These are phyloP conservation scores for Mormyrus lacerda DNA, from an alignment of 2,113 vertebrate species.

Conservation along the genomic window DNA sequence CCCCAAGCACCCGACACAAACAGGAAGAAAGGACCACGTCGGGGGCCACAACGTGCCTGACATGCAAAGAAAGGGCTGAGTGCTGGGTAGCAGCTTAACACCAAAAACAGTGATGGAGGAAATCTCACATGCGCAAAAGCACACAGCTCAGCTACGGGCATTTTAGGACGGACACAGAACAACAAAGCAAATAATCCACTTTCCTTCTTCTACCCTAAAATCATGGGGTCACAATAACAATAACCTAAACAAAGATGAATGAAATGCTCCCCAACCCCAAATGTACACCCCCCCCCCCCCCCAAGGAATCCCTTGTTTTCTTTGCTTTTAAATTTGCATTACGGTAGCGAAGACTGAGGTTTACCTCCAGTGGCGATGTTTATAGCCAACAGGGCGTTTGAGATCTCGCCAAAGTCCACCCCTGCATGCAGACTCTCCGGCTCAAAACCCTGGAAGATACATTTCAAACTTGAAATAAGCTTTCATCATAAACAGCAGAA, in stretches of 20 bases:
- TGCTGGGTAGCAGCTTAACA: background rate
- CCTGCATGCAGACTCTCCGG: constrained; percentile 79
- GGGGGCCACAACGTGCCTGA: background rate
- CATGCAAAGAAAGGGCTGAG: background rate
- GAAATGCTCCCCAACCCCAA: background rate
- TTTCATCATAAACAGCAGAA: background rate
- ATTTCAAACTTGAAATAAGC: background rate
- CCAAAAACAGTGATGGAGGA: background rate
- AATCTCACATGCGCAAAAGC: background rate
- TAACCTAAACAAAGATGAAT: background rate
- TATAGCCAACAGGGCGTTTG: constrained; percentile 76
- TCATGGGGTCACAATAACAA: background rate
- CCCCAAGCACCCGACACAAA: background rate
- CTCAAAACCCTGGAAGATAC: constrained; percentile 76
- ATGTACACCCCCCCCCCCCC: background rate
- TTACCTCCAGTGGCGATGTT: constrained; percentile 93
- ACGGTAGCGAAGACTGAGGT: background rate
- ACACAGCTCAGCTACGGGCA: background rate
- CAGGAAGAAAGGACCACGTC: background rate
- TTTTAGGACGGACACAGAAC: background rate
- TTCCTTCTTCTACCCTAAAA: background rate
- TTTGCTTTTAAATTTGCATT: background rate
- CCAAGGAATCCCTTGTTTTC: background rate
- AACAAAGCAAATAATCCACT: background rate
- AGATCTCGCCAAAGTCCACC: constrained; percentile 80